Conservation (phyloP, 2,888 invertebrate genomes). For the Rhimphoctona megacephalus region DNA sequence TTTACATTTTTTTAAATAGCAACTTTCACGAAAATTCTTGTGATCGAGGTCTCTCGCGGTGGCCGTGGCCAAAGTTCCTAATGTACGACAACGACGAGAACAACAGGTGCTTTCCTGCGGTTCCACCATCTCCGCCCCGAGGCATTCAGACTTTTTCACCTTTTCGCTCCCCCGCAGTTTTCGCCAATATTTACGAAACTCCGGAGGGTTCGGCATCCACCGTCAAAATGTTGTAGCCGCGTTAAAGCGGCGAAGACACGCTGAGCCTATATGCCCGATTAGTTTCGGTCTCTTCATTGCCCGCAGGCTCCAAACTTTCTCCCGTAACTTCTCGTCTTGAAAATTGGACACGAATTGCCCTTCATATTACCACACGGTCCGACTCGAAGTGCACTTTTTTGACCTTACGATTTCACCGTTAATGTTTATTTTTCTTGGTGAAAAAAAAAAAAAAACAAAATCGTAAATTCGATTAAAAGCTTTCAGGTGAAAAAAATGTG, state of each 20-base stretch:
- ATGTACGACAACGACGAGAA: background rate
- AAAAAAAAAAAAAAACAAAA: background rate
- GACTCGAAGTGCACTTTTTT: constrained; percentile 26
- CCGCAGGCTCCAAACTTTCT: constrained; percentile 52
- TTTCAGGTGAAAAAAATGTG: background rate
- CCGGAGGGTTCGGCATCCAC: constrained; percentile 25
- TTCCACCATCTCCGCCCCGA: background rate
- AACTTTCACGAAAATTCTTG: background rate
- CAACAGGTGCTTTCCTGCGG: constrained; percentile 43
- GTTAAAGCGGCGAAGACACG: constrained; percentile 36
- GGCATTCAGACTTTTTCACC: constrained; percentile 38
- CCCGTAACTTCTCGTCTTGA: constrained; percentile 7
- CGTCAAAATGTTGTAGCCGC: constrained; percentile 20
- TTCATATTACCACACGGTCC: background rate
- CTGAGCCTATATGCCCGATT: constrained; percentile 53
- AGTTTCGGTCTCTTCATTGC: constrained; percentile 48
- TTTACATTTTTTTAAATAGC: background rate
- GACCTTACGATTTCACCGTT: background rate
- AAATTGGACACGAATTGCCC: constrained; percentile 1
- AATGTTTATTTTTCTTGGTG: background rate
- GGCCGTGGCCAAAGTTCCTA: constrained; percentile 6
- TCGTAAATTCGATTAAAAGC: background rate
- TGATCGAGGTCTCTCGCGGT: background rate
- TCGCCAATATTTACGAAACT: constrained; percentile 70
- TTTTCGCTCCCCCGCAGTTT: constrained; percentile 46